phyloP scores from a whole-genome alignment of 2,113 vertebrate genomes.

The Calonectris borealis region DNA sequence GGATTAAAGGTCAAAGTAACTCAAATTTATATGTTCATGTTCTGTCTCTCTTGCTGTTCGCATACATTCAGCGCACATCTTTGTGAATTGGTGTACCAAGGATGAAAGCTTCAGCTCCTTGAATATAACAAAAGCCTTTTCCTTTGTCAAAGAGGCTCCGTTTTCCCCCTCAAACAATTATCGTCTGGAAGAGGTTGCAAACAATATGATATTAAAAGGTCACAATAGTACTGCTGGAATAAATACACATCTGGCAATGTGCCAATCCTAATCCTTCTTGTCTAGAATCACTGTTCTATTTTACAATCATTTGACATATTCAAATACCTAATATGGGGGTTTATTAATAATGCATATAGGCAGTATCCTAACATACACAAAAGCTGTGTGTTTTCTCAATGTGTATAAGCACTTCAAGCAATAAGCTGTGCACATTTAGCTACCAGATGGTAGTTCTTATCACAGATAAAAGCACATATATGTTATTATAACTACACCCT shows the following conservation, averaged over 20 bases:
- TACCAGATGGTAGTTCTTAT: conserved; percentile 79
- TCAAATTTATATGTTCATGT: conserved; percentile 74
- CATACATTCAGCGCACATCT: conserved; percentile 12
- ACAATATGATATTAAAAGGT: conserved; percentile 68
- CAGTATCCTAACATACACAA: conserved; percentile 72
- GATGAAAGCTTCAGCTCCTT: conserved; percentile 29
- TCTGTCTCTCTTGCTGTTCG: conserved; percentile 42
- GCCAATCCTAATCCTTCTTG: conserved; percentile 28
- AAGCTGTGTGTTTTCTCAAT: conserved; percentile 80
- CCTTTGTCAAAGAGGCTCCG: conserved; percentile 33
- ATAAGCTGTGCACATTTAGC: conserved; percentile 73
- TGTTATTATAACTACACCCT: conserved; percentile 69
- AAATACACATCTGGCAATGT: neutral
- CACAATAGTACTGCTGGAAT: conserved; percentile 23
- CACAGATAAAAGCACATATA: conserved; percentile 78
- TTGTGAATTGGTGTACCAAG: conserved; percentile 13
- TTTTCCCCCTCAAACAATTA: conserved; percentile 59
- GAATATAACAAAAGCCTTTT: conserved; percentile 44
- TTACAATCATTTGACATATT: conserved; percentile 55
- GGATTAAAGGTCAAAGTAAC: conserved; percentile 81
- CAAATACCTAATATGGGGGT: conserved; percentile 67
- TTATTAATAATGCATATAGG: conserved; percentile 75
- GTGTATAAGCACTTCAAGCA: conserved; percentile 70
- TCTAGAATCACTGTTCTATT: conserved; percentile 25
- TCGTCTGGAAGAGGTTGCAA: conserved; percentile 42